Conservation (phyloP, 2,797 vertebrate species). For the Clangula hyemalis region DNA sequence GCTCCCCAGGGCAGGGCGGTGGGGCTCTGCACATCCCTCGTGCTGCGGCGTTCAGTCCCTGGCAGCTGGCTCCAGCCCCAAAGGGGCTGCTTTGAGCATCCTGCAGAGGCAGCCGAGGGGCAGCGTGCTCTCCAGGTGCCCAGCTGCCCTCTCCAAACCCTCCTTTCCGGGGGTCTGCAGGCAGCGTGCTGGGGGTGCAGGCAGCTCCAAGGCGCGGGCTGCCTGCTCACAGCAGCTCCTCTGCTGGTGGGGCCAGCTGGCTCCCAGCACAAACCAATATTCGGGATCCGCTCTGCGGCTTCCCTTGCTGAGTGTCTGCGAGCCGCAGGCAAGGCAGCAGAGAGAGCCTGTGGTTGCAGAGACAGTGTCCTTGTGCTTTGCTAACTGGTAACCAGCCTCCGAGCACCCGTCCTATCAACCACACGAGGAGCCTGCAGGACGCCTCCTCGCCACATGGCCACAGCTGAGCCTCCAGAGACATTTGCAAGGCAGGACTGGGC, state of each 20-base stretch:
- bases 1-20: not conserved
- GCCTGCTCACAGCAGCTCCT: not conserved
- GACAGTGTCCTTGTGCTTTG: not conserved
- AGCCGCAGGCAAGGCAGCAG: not conserved
- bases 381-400: not conserved
- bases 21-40: not conserved
- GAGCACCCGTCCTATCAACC: not conserved
- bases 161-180: not conserved
- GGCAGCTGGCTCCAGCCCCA: not conserved
- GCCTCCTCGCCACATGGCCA: not conserved
- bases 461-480: not conserved
- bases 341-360: not conserved
- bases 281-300: slow-evolving; percentile 18
- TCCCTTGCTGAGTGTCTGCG: not conserved
- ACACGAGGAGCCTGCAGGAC: fast-evolving
- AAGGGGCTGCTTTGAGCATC: not conserved
- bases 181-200: not conserved
- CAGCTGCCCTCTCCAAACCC: not conserved
- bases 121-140: not conserved
- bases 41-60: not conserved
- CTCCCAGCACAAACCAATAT: not conserved
- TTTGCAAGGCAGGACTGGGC: not conserved
- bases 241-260: not conserved
- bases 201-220: not conserved
- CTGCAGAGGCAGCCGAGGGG: not conserved